Conservation (phyloP, 2,113 vertebrate genomes). For the Trematomus loennbergii region DNA sequence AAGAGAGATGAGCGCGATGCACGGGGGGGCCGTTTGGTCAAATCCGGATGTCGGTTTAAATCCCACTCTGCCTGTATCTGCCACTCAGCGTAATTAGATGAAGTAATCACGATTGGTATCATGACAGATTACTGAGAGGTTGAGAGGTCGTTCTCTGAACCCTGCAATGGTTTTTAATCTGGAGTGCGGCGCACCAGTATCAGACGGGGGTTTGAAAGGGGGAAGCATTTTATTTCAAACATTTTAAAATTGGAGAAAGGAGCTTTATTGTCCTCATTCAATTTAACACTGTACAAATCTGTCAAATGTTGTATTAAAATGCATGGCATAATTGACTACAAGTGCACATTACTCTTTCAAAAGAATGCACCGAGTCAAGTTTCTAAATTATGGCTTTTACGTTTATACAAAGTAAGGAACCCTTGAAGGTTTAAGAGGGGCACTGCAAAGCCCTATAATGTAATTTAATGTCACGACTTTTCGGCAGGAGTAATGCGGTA, state of each 20-base stretch:
- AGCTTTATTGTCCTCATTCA: slow-evolving; percentile 40
- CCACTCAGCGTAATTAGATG: slow-evolving; percentile 71
- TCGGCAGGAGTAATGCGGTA: slow-evolving; percentile 35
- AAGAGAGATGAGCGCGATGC: slow-evolving; percentile 1
- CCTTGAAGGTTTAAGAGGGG: slow-evolving; percentile 40
- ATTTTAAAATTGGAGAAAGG: no score
- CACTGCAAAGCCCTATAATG: slow-evolving; percentile 30
- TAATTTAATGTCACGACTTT: slow-evolving; percentile 41
- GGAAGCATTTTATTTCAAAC: slow-evolving; percentile 50
- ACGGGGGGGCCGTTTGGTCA: slow-evolving; percentile 9
- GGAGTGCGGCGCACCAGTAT: slow-evolving; percentile 22
- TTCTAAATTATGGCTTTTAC: slow-evolving; percentile 65
- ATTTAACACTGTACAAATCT: slow-evolving; percentile 39
- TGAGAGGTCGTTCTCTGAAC: slow-evolving; percentile 53
- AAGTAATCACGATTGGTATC: slow-evolving; percentile 67
- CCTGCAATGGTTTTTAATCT: slow-evolving; percentile 54
- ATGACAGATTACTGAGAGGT: slow-evolving; percentile 55
- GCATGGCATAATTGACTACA: slow-evolving; percentile 21
- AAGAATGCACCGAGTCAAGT: background rate
- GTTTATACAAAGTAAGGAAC: slow-evolving; percentile 44
- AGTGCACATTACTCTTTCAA: slow-evolving; percentile 28
- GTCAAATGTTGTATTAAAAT: slow-evolving; percentile 48
- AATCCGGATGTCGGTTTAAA: slow-evolving; percentile 41
- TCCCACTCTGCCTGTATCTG: slow-evolving; percentile 35
- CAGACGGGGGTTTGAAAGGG: slow-evolving; percentile 9